Percentiles rank a stretch among this genome's conserved stretches.
Evolutionary conservation across 30 jellyfish, hydroid and myxozoan species (phyloP).

Genomic region (Turritopsis rubra): DNA sequence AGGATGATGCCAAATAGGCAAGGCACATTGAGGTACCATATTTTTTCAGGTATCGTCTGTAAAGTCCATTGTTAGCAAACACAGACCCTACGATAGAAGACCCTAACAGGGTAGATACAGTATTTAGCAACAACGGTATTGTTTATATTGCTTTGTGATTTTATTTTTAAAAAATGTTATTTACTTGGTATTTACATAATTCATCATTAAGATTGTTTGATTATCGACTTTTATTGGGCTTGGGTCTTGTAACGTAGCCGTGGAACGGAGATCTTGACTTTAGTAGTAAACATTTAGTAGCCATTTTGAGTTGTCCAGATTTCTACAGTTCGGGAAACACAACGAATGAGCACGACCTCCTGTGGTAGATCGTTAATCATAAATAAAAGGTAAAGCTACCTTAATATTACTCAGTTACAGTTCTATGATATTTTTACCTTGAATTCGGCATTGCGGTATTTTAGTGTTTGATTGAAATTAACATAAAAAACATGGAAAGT

Average conservation of each 20-base stretch:
- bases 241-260: neutral
- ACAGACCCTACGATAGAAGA: neutral
- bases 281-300: neutral
- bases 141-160: neutral
- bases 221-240: neutral
- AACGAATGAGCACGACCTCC: too few relatives aligned
- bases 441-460: too few relatives aligned
- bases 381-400: neutral
- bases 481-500: too few relatives aligned
- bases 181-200: neutral
- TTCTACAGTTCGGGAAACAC: neutral
- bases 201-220: neutral
- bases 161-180: too few relatives aligned
- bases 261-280: too few relatives aligned
- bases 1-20: neutral
- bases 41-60: neutral
- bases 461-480: too few relatives aligned
- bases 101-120: too few relatives aligned
- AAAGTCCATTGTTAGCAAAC: neutral
- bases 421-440: neutral
- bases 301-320: neutral
- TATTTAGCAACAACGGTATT: too few relatives aligned
- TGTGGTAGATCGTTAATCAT: neutral
- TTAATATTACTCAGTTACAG: neutral
- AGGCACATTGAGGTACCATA: neutral